Base-by-base conservation (phyloP, 2,888 invertebrate genomes). In the Stenotaenia linearis region DNA sequence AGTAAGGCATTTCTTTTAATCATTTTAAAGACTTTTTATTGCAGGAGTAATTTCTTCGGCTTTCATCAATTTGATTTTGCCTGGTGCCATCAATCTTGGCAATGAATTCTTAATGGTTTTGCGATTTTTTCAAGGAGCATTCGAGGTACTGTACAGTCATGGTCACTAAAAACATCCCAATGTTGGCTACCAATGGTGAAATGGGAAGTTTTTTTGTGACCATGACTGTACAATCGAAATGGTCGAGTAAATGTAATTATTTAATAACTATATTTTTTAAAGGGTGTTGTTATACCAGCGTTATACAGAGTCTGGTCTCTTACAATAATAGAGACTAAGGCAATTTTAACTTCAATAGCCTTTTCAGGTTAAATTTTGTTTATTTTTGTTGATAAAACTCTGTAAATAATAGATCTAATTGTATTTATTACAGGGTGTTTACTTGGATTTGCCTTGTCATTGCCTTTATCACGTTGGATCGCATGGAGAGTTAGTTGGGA, bases 281-380 rank as follows among this genome's bases (percentile, higher is more conserved):
- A 69, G 69, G 69, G 69, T 25, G 28, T 69, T 15, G 23, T 69
- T 69, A 69, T 69, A 69, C 69, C 69, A 10, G 23, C 69, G 10
- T 69, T 69, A n/a, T 69, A 69, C 12, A 69, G 69, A 69, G 69
- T 69, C 15, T 69, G 69, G 69, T 25, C 25, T n/a, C 69, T 69
- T 23, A 28, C 28, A 15, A 28, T 69, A 69, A 15, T 28, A 12
- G 69, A 69, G 25, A 28, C 28, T 1, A 69, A 69, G 12, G 69
- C 69, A 15, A n/a, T 25, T 69, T 28, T 69, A 28, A 25, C n/a
- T 69, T 23, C 69, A 28, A 23, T 69, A 12, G 69, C 69, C 2
- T 69, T 15, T 28, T 28, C 69, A 69, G 69, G 56, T 56, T 5
- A 18, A 56, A 56, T 5, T 56, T 21, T 56, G 3, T 45, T 12